Evolutionary conservation across 2,113 vertebrate genomes (phyloP).

Genomic region (Dermatemys mawii): DNA sequence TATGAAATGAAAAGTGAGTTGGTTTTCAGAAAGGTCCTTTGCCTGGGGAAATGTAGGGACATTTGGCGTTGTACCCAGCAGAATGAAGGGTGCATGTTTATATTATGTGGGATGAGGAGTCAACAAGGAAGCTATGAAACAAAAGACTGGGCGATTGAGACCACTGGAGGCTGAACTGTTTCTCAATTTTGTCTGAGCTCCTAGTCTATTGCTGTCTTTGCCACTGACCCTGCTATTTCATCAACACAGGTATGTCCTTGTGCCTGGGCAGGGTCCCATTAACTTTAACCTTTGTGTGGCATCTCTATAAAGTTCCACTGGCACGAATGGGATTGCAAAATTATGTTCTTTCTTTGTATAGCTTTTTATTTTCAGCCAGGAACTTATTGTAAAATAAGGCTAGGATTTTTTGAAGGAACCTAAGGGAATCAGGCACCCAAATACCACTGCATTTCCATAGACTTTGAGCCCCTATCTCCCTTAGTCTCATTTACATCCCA

Average conservation of each 20-base stretch:
- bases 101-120: background rate
- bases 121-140: background rate
- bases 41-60: background rate
- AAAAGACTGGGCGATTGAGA: background rate
- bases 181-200: background rate
- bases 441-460: background rate
- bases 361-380: background rate
- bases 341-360: too few species aligned
- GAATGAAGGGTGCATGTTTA: background rate
- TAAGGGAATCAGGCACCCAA: background rate
- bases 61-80: background rate
- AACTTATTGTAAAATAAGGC: background rate
- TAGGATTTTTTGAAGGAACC: background rate
- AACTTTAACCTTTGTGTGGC: too few species aligned
- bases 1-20: slow-evolving; percentile 25
- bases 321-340: background rate
- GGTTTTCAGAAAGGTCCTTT: background rate
- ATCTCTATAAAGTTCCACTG: background rate
- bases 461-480: background rate
- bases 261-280: background rate
- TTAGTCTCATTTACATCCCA: background rate
- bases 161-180: background rate
- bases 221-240: background rate
- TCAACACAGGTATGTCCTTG: background rate
- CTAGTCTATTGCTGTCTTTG: background rate